Percentiles rank a stretch among this genome's conserved stretches.
phyloP scores from a whole-genome alignment of 1,140 invertebrate genomes.

The Monochamus saltuarius region DNA sequence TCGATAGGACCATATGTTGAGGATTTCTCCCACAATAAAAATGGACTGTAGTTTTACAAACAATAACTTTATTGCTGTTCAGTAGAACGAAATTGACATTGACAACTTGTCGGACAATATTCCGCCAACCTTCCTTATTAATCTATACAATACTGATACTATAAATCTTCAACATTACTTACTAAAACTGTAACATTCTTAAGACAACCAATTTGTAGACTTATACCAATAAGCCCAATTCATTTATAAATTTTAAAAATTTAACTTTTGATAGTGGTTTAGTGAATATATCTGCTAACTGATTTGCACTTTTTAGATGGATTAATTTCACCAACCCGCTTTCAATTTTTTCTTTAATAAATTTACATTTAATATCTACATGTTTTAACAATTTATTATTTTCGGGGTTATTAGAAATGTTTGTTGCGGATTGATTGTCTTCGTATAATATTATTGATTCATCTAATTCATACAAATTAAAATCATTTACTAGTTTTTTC shows the following conservation, averaged over 20 bases:
- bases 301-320: constrained; percentile 25
- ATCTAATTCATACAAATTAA: constrained; percentile 5
- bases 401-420: constrained; percentile 42
- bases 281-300: constrained; percentile 30
- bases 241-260: constrained; percentile 12
- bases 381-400: constrained; percentile 33
- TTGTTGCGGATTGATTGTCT: constrained; percentile 43
- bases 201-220: neutral
- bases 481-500: constrained; percentile 42
- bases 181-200: no score
- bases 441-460: constrained; percentile 19
- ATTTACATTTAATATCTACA: constrained; percentile 34
- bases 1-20: no score
- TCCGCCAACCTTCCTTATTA: no score
- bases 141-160: no score
- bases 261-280: constrained; percentile 10
- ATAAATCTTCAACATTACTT: no score
- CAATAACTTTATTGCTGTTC: no score
- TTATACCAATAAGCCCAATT: constrained; percentile 3
- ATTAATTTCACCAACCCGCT: constrained; percentile 7
- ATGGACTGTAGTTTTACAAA: no score
- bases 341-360: constrained; percentile 27
- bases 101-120: no score
- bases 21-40: no score
- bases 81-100: no score